Evolutionary conservation across 2,888 invertebrate species (phyloP).

Genomic region (Netelia virgata): DNA sequence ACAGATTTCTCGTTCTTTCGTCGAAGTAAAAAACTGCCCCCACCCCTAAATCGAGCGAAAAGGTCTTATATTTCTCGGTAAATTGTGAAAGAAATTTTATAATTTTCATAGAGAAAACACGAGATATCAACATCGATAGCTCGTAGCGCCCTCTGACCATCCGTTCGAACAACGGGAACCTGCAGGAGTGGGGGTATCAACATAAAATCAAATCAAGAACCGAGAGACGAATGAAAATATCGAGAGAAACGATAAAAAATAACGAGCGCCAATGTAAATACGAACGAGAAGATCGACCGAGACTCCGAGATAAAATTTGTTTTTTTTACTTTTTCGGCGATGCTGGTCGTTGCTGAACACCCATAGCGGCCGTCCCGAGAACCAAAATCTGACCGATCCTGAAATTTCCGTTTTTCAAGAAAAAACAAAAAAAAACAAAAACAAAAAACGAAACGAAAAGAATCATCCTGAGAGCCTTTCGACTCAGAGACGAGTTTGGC

Average conservation of each 20-base stretch:
- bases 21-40: not conserved
- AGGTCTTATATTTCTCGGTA: not conserved
- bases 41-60: not conserved
- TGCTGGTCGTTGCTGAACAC: constrained; percentile 84
- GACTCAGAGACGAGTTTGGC: constrained; percentile 27
- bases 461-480: constrained; percentile 18
- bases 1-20: not conserved
- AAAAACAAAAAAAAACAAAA: constrained; percentile 12
- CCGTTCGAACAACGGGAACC: constrained; percentile 43
- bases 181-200: not conserved
- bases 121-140: constrained; percentile 5
- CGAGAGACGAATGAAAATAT: constrained; percentile 32
- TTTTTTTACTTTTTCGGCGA: constrained; percentile 81
- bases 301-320: constrained; percentile 62
- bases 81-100: not conserved
- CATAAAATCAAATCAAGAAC: constrained; percentile 24
- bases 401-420: constrained; percentile 28
- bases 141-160: constrained; percentile 17
- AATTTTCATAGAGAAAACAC: not conserved
- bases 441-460: constrained; percentile 8
- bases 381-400: constrained; percentile 50
- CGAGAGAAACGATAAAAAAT: constrained; percentile 18
- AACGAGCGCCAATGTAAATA: constrained; percentile 39
- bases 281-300: constrained; percentile 37
- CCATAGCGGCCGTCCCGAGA: constrained; percentile 81